Base-by-base conservation (phyloP, 1,140 invertebrate genomes). In the Drosophila virilis region DNA sequence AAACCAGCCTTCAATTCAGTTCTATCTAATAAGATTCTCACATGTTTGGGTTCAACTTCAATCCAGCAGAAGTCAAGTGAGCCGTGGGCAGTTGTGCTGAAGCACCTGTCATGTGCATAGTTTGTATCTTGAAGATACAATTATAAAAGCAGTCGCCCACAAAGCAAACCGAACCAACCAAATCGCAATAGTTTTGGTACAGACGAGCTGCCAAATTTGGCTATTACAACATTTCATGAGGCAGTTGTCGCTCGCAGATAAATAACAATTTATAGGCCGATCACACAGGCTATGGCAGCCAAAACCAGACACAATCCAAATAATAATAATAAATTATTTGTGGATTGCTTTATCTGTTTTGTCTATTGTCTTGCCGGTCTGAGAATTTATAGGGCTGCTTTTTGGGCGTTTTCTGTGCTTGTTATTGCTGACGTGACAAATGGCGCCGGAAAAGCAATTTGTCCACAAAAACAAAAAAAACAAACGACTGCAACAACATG, bases 201-300 rank as follows among this genome's bases (percentile, higher is more conserved):
- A 48, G 60, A 86, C 81, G 35, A 78, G 81, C 52, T 85, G 50
- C 81, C 78, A 64, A 60, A 66, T 55, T 75, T 67, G 81, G 82
- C 17, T 50, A 78, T 43, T 71, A 42, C 81, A 48, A 71, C 81
- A 85, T 85, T 71, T 85, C 74, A 68, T 77, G 71, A 45, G 65
- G 46, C 61, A 37, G 10, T 57, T 38, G 55, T 22, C 38, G 38
- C 33, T 50, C 13, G 46, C 33, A 48, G 59, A 83, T 83, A 68
- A 78, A 83, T 48, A 69, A 52, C 48, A 79, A 81, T 81, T 80
- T 77, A 77, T 81, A 77, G 74, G 58, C 74, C 46, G 74, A 73
- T 68, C 78, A 42, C 68, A 71, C 43, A 57, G 22, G 22, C 54
- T 38, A 10, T 17, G 55, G 40, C 59, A 38, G 45, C 68, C 76